A percentile compares a stretch with the other conserved stretches of the same genome.
Evolutionary conservation across 1,140 invertebrate genomes (phyloP).

Genomic region (Lerema accius): DNA sequence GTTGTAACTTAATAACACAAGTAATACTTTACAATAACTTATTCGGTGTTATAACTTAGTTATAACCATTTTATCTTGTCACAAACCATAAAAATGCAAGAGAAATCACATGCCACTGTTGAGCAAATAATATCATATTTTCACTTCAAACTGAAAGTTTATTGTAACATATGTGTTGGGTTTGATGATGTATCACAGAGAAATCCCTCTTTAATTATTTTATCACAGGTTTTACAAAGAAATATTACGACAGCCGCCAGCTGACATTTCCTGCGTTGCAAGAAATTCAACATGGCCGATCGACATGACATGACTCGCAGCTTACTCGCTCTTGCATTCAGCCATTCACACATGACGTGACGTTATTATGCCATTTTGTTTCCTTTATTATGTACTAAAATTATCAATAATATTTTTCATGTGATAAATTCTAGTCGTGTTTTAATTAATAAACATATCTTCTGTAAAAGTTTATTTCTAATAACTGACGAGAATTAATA

Average conservation of each 20-base stretch:
- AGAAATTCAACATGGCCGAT: conserved; percentile 81
- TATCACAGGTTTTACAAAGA: conserved; percentile 74
- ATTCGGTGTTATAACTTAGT: conserved; percentile 60
- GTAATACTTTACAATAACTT: conserved; percentile 61
- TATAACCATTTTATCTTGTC: conserved; percentile 75
- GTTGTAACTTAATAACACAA: conserved; percentile 68
- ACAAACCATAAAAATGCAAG: conserved; percentile 81
- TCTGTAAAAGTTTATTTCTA: conserved; percentile 8
- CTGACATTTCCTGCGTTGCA: conserved; percentile 82
- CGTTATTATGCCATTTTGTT: conserved; percentile 24
- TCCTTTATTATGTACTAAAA: conserved; percentile 11
- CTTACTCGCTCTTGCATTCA: conserved; percentile 45
- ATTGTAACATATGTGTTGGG: conserved; percentile 44
- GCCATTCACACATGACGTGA: conserved; percentile 60
- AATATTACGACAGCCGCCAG: conserved; percentile 76
- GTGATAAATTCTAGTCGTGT: neutral
- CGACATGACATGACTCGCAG: conserved; percentile 64
- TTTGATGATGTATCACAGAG: conserved; percentile 60
- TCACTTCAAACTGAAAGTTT: conserved; percentile 55
- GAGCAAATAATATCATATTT: conserved; percentile 78
- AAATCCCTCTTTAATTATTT: conserved; percentile 56
- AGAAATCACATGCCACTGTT: conserved; percentile 78
- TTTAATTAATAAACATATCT: neutral
- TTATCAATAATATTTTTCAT: neutral
- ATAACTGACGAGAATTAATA: conserved; percentile 17